A percentile compares a stretch with the other conserved stretches of the same genome.
Conservation (phyloP, 2,797 vertebrate genomes). For the Somateria mollissima region DNA sequence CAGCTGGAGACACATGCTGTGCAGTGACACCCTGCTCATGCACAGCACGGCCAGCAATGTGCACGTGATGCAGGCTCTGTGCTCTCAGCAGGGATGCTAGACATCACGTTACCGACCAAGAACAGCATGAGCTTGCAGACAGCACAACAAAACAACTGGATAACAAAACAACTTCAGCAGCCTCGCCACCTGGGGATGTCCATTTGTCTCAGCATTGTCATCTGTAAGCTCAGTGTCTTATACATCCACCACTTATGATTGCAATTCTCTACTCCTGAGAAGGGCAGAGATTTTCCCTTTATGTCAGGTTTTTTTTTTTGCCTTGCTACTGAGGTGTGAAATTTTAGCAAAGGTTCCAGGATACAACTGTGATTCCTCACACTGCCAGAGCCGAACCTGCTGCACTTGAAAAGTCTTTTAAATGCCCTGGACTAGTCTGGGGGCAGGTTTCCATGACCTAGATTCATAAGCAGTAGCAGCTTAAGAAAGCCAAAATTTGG, state of each 20-base stretch:
- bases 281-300: not conserved
- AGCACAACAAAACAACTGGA: not conserved
- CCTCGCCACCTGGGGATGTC: not conserved
- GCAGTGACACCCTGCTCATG: not conserved
- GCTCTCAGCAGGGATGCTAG: too few relatives aligned
- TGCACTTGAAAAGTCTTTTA: not conserved
- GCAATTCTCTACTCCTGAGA: not conserved
- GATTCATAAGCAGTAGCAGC: not conserved
- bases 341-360: not conserved
- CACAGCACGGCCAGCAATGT: not conserved
- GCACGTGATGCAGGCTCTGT: accelerated
- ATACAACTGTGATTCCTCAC: not conserved
- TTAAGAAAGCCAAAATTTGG: not conserved
- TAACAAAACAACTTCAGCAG: not conserved
- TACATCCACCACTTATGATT: not conserved
- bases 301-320: accelerated
- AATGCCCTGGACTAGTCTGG: not conserved
- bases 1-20: not conserved
- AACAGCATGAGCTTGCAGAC: not conserved
- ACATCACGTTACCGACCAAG: too few relatives aligned
- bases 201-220: not conserved
- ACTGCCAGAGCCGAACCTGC: not conserved
- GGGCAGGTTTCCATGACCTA: not conserved
- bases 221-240: not conserved
- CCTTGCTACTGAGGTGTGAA: not conserved